Conservation (phyloP, 2,888 invertebrate genomes). For the Torymus texanus region DNA sequence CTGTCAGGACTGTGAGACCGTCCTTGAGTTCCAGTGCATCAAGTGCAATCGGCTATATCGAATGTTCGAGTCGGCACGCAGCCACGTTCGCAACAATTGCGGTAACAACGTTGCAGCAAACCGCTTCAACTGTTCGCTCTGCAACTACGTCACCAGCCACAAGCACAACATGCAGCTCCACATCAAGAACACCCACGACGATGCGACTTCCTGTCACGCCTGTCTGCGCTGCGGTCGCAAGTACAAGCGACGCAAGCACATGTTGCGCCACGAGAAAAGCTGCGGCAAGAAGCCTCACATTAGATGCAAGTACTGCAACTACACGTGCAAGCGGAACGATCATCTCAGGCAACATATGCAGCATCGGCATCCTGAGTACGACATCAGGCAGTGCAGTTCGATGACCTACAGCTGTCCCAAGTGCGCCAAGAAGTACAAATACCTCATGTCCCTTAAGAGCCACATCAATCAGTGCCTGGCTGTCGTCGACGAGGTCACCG, state of each 20-base stretch:
- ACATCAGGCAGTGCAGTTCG: background rate
- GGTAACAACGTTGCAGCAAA: background rate
- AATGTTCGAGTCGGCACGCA: conserved; percentile 8
- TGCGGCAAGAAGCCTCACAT: conserved; percentile 43
- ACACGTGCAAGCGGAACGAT: conserved; percentile 68
- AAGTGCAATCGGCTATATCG: conserved; percentile 25
- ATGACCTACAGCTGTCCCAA: conserved; percentile 68
- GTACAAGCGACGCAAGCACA: conserved; percentile 73
- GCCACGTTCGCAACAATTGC: conserved; percentile 26
- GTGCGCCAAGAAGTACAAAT: conserved; percentile 74
- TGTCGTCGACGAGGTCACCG: too few relatives aligned
- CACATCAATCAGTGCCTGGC: conserved; percentile 10
- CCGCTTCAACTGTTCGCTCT: conserved; percentile 17
- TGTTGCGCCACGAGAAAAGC: conserved; percentile 71
- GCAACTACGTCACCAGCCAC: conserved; percentile 14
- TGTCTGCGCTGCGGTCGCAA: conserved; percentile 71
- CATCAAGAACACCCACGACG: conserved; percentile 35
- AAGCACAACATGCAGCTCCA: conserved; percentile 16
- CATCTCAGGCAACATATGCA: conserved; percentile 42
- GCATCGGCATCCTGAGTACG: conserved; percentile 27
- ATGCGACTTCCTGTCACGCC: conserved; percentile 51
- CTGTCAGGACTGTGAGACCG: conserved; percentile 9
- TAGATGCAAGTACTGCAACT: conserved; percentile 69
- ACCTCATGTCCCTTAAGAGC: conserved; percentile 57
- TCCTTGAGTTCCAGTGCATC: conserved; percentile 29